phyloP scores from a whole-genome alignment of 2,888 invertebrate species.

The Tortrix viridana region DNA sequence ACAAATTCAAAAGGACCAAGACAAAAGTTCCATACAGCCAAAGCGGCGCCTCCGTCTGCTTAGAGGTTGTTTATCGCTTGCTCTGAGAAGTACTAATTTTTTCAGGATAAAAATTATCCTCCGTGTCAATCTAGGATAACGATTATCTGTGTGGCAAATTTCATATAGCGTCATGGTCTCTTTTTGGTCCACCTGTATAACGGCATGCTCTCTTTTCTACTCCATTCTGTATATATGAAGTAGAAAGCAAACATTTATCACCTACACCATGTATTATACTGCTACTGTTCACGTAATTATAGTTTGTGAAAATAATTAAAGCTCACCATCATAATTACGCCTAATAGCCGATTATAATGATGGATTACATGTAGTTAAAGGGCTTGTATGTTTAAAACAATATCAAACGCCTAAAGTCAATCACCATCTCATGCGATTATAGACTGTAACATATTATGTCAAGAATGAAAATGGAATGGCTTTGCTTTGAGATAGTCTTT shows the following conservation, averaged over 20 bases:
- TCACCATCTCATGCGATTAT: slow-evolving; percentile 1
- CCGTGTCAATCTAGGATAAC: no score
- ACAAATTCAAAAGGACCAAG: no score
- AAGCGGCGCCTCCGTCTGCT: no score
- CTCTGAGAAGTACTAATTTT: no score
- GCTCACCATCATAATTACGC: slow-evolving; percentile 22
- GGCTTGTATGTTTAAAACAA: slow-evolving; percentile 13
- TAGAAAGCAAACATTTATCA: slow-evolving; percentile 30
- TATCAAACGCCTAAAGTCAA: no score
- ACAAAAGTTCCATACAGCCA: no score
- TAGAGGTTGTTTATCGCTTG: no score
- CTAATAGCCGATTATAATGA: slow-evolving; percentile 35
- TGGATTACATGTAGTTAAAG: slow-evolving; percentile 25
- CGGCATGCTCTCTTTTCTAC: background rate
- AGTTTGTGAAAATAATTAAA: slow-evolving; percentile 34
- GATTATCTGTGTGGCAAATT: no score
- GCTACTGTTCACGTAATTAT: slow-evolving; percentile 34
- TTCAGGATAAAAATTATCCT: no score
- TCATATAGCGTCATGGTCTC: no score
- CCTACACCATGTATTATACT: slow-evolving; percentile 16
- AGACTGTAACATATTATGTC: slow-evolving; percentile 1
- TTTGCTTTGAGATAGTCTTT: slow-evolving; percentile 8
- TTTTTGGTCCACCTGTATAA: background rate
- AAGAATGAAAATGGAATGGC: background rate
- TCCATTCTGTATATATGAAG: background rate